Evolutionary conservation across 2,888 invertebrate species (phyloP).

Genomic region (Tupiocoris notatus): DNA sequence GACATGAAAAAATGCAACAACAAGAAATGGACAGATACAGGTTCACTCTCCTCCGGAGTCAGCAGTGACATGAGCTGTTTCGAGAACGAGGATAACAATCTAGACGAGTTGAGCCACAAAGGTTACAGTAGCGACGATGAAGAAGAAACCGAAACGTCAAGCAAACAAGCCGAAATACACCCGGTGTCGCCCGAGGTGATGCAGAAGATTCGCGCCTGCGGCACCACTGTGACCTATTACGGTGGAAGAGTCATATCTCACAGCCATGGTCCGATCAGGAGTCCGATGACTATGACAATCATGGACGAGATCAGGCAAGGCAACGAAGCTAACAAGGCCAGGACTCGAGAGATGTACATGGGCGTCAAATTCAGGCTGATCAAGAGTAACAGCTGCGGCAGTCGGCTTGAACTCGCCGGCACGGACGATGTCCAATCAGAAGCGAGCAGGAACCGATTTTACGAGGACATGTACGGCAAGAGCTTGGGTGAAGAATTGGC

Average conservation of each 20-base stretch:
- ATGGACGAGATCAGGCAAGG: constrained; percentile 67
- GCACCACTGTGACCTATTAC: constrained; percentile 86
- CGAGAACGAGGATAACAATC: constrained; percentile 51
- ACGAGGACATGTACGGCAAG: constrained; percentile 46
- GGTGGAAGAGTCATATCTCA: constrained; percentile 75
- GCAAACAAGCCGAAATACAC: constrained; percentile 51
- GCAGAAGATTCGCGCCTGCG: constrained; percentile 82
- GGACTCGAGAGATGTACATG: constrained; percentile 46
- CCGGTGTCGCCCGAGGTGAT: constrained; percentile 66
- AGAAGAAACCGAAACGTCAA: constrained; percentile 48
- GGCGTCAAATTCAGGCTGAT: constrained; percentile 78
- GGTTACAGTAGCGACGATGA: constrained; percentile 53
- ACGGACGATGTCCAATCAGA: constrained; percentile 51
- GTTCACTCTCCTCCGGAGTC: constrained; percentile 52
- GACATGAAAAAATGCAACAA: constrained; percentile 42
- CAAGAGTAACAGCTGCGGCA: constrained; percentile 84
- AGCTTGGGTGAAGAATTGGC: constrained; percentile 49
- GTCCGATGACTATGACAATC: constrained; percentile 70
- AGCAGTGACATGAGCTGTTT: constrained; percentile 52
- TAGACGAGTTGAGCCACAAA: constrained; percentile 53
- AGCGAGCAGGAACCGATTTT: constrained; percentile 46
- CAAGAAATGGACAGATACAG: constrained; percentile 51
- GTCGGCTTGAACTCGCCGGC: constrained; percentile 75
- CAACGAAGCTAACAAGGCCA: constrained; percentile 40
- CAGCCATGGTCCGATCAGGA: constrained; percentile 62